Conservation (phyloP, 2,888 invertebrate species). For the Mesochorus sp. region DNA sequence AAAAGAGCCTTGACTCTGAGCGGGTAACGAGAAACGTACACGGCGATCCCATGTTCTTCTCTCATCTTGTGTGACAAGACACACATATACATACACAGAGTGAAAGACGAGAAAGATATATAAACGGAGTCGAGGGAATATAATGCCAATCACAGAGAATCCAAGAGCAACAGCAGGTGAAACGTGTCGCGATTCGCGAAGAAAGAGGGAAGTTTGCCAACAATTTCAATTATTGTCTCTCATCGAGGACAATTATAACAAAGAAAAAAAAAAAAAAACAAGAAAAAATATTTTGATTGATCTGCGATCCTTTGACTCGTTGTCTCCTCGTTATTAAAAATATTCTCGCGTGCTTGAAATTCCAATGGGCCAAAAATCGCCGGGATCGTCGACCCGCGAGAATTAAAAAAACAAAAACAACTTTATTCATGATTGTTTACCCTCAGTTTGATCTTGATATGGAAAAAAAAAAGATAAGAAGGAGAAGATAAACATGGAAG, state of each 20-base stretch:
- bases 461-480: neutral
- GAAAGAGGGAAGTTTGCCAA: neutral
- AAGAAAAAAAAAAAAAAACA: neutral
- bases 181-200: neutral
- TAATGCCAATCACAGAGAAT: constrained; percentile 15
- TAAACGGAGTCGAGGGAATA: neutral
- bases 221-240: neutral
- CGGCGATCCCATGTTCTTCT: constrained; percentile 22
- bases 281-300: neutral
- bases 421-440: constrained; percentile 20
- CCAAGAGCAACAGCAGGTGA: neutral
- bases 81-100: neutral
- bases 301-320: no score
- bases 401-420: constrained; percentile 3
- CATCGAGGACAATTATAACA: neutral
- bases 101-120: neutral
- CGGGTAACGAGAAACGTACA: constrained; percentile 10
- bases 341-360: neutral
- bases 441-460: neutral
- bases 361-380: neutral
- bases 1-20: constrained; percentile 42
- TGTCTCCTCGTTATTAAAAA: constrained; percentile 10
- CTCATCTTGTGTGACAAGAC: neutral
- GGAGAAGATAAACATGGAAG: neutral
- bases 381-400: no score